Base-by-base conservation (phyloP, 2,113 vertebrate species). In the Siniperca chuatsi region DNA sequence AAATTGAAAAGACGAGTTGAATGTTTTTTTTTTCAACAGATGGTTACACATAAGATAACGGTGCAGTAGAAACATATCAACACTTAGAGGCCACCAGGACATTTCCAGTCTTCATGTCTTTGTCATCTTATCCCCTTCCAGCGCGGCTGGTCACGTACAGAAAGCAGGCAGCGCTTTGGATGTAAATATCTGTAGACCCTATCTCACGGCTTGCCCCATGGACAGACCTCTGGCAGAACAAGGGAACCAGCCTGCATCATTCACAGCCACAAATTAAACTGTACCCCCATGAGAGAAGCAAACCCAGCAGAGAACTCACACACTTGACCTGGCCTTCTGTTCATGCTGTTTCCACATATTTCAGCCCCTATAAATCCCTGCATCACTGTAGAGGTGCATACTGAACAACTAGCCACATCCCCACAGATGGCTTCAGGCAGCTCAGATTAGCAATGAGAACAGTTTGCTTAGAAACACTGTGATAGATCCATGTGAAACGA, bases 241-340 rank as follows among this genome's bases (percentile, higher is more conserved):
- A 66, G 50, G 60, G 61, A 67, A 71, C 60, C 1, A 1, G 68
- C 46, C 77, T 71, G 67, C 83, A 82, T 90, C 87, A 90, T 91
- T 90, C 89, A 92, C 86, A 52, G 73, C 73, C 42, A 20, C 42
- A 71, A 67, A 90, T 87, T 73, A 87, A 90, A 86, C 80, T 50
- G 70, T 82, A 75, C 33, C 66, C 82, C 78, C 88, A 4, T 50
- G 84, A 87, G 72, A 74, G 82, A 74, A n/a, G 42, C 79, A 33
- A 65, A 40, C 42, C 61, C 78, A 8, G 75, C n/a, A 33, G 78
- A 83, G 87, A 85, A 64, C 78, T 64, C 83, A 90, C 84, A 78
- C 81, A 82, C 78, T 87, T 79, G 78, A 90, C 90, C 84, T 50
- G 86, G 83, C 90, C 87, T 90, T 89, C 89, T 85, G 84, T 77